Conservation (phyloP, 2,797 vertebrate genomes). For the Chrosomus eos region DNA sequence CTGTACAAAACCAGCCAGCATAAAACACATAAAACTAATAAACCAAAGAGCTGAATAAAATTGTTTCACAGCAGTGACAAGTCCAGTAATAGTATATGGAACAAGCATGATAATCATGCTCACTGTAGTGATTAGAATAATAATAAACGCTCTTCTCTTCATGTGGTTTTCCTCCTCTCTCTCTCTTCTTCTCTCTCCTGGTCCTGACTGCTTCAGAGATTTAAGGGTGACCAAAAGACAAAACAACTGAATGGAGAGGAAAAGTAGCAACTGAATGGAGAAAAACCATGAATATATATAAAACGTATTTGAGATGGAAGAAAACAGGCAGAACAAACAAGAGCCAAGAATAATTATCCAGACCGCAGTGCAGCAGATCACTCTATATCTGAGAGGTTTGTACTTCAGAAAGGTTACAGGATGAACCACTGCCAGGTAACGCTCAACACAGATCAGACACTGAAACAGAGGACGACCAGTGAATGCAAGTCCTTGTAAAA, state of each 20-base stretch:
- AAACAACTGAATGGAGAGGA: conserved; percentile 23
- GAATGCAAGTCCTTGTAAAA: neutral
- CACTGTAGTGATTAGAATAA: conserved; percentile 33
- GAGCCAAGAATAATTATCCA: conserved; percentile 11
- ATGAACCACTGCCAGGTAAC: conserved; percentile 35
- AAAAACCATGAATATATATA: conserved; percentile 17
- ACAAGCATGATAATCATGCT: conserved; percentile 15
- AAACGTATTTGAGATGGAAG: neutral
- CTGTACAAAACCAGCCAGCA: conserved; percentile 26
- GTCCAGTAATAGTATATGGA: conserved; percentile 28
- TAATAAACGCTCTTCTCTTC: conserved; percentile 25
- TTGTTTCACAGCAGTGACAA: neutral
- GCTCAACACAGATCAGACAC: conserved; percentile 30
- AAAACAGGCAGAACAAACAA: conserved; percentile 7
- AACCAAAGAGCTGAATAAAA: conserved; percentile 17
- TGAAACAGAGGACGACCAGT: conserved; percentile 20
- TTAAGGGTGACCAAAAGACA: conserved; percentile 30
- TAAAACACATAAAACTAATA: neutral
- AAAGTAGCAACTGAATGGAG: conserved; percentile 8
- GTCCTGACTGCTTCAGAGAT: conserved; percentile 39
- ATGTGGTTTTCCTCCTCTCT: neutral
- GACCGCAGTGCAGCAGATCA: neutral
- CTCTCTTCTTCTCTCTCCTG: conserved; percentile 6
- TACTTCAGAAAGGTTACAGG: conserved; percentile 26
- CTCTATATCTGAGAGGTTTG: conserved; percentile 29